Evolutionary conservation across 2,113 vertebrate species (phyloP), one percentile per base, ranked within the genome.

Genomic region (Lathamus discolor): DNA sequence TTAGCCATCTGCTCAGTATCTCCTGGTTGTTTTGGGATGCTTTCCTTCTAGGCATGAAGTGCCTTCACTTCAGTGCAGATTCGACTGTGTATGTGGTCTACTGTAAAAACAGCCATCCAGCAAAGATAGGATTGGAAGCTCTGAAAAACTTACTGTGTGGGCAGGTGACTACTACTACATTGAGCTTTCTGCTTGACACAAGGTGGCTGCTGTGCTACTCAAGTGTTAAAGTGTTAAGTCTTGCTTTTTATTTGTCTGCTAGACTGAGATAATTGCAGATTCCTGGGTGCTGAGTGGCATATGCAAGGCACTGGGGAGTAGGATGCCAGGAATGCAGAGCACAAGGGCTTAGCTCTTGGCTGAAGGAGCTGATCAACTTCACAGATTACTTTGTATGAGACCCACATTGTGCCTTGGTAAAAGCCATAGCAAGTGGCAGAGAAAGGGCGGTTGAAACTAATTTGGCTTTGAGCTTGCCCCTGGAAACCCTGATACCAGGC

Each of bases 221-320:
- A 74, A 82, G 91, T 93, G 81, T 86, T 96, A 95, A 83, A 92
- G 80, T 86, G 43, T 77, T 86, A 91, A 86, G 89, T 93, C 83
- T 89, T 72, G 93, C 51, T 61, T 61, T 90, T 88, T 86, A 39
- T 57, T 88, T 82, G 81, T 54, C 86, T 92, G 77, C 91, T 92
- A 95, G 95, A 92, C 94, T 97, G 94, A 93, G 93, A 93, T 92
- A 92, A 95, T 82, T 95, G 86, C 62, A 33, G 88, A 95, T 96
- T 97, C 96, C 94, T 95, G 93, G 96, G 93, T 95, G 94, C 93
- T 91, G 96, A 96, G 95, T 92, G 94, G 95, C 44, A 16, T 73
- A 41, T 93, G 86, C 92, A 86, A 82, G 84, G 86, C 84, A 6
- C 62, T 39, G 69, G 11, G 7, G 89, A 93, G 94, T 91, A 54